Conservation (phyloP, 1,140 invertebrate species). For the Spodoptera frugiperda region DNA sequence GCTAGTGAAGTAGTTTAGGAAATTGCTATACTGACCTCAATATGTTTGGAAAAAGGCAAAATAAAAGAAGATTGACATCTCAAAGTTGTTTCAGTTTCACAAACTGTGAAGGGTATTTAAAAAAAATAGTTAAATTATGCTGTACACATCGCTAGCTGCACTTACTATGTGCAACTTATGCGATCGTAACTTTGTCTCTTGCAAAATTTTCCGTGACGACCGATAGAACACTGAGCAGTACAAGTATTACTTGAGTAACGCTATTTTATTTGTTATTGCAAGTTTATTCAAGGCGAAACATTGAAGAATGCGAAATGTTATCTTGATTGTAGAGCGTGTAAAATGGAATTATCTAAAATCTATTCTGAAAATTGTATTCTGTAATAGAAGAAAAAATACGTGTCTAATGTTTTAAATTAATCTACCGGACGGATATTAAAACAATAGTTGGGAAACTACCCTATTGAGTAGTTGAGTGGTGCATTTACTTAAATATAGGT, state of each 20-base stretch:
- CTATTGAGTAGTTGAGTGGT: too few relatives aligned
- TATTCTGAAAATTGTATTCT: too few relatives aligned
- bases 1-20: too few relatives aligned
- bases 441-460: too few relatives aligned
- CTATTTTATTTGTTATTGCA: not conserved
- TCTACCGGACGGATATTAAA: too few relatives aligned
- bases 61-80: not conserved
- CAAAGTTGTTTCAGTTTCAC: not conserved
- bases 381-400: too few relatives aligned
- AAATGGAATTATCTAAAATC: too few relatives aligned
- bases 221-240: not conserved
- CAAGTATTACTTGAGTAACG: constrained; percentile 1
- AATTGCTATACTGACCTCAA: not conserved
- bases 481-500: too few relatives aligned
- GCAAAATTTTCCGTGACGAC: constrained; percentile 24
- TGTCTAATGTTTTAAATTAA: too few relatives aligned
- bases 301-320: too few relatives aligned
- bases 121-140: not conserved
- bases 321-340: too few relatives aligned
- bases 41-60: too few relatives aligned
- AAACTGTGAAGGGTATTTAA: constrained; percentile 3
- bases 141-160: constrained; percentile 13
- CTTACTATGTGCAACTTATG: constrained; percentile 16
- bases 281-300: constrained; percentile 2
- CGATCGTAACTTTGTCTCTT: constrained; percentile 19